Evolutionary conservation across 2,113 vertebrate species (phyloP).

Genomic region (Fulica atra): DNA sequence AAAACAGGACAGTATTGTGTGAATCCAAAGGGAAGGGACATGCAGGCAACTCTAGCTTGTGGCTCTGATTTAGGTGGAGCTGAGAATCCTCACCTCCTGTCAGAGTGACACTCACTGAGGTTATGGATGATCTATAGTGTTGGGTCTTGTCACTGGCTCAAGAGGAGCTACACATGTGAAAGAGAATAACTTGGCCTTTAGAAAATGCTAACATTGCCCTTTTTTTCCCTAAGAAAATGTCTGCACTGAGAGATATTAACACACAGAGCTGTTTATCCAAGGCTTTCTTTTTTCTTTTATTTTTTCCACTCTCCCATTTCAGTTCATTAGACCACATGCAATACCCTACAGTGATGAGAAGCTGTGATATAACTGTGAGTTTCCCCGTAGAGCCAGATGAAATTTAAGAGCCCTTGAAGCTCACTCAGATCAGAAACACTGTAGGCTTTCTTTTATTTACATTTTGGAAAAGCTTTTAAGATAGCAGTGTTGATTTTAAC

Average conservation of each 20-base stretch:
- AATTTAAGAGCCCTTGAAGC: background rate
- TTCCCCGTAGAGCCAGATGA: background rate
- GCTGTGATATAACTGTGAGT: background rate
- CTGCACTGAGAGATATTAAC: background rate
- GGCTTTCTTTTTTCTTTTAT: background rate
- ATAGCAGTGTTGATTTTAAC: background rate
- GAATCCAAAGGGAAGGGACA: background rate
- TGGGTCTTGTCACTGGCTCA: background rate
- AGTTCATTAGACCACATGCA: background rate
- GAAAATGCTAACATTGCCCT: background rate
- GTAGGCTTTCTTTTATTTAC: slow-evolving; percentile 1
- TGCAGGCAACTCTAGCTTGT: background rate
- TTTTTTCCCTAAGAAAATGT: background rate
- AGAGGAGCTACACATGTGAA: background rate
- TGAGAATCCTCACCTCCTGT: background rate
- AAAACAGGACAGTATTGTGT: background rate
- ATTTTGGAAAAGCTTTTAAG: background rate
- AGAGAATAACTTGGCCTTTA: background rate
- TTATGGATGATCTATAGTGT: background rate
- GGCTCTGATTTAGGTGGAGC: background rate
- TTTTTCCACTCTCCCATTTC: background rate
- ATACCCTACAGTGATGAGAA: background rate
- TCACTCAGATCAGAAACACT: background rate
- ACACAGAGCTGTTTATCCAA: background rate
- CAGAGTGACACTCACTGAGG: background rate